Evolutionary conservation across 1,140 invertebrate genomes (phyloP), one percentile per base, ranked within the genome.

Genomic region (Drosophila equinoxialis): DNA sequence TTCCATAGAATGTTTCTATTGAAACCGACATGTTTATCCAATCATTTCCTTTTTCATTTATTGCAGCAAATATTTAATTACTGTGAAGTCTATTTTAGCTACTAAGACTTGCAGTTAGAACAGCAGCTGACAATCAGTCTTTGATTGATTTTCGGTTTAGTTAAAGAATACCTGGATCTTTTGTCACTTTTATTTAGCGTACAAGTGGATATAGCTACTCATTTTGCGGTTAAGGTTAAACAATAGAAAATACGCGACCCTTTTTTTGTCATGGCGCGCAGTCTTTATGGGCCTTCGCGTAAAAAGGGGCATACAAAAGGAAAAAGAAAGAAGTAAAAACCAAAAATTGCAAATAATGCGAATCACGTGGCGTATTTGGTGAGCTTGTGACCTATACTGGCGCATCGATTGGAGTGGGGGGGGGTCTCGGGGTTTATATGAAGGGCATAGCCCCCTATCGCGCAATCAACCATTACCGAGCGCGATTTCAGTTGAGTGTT

Each of bases 311-410:
- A 67, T 51, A 37, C 35, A 37, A 37, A 10, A 37, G 10, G 10
- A 37, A 37, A 37, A 65, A 37, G 58, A 74, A 74, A 61, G 14
- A 65, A 76, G 74, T 69, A 73, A 87, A 87, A 87, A 80, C 59
- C 83, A 69, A 89, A 87, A 89, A 87, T 87, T 89, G 83, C 83
- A 72, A 87, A 84, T 87, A 87, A 87, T 87, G 84, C 84, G 83
- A 87, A 84, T 87, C 83, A 87, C 83, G 83, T 89, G 83, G 83
- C 80, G 68, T 67, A 23, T 77, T 79, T 55, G 77, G 65, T 41
- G 41, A 10, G 20, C n/a, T 63, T 72, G 42, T 72, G 74, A 73
- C 71, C 66, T 58, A 33, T 65, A 68, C n/a, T n/a, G 26, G 55
- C 33, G 37, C 35, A 11, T 37, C 35, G 45, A 60, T n/a, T n/a